Evolutionary conservation across 2,888 invertebrate species (phyloP).

Genomic region (Synanthedon formicaeformis): DNA sequence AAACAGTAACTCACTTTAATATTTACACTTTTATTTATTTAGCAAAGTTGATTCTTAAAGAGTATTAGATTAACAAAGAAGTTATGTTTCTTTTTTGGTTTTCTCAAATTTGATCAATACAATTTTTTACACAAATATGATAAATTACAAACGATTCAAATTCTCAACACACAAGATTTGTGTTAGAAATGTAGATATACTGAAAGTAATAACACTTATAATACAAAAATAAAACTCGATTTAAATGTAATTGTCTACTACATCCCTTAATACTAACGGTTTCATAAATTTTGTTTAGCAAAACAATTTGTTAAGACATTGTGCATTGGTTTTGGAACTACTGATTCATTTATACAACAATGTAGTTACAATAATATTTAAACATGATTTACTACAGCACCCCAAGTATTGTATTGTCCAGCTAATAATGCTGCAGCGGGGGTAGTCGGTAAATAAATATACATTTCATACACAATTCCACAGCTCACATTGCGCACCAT

Average conservation of each 20-base stretch:
- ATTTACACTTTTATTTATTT: no score
- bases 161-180: not conserved
- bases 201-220: not conserved
- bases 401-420: constrained; percentile 55
- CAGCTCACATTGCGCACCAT: constrained; percentile 69
- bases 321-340: constrained; percentile 48
- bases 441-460: constrained; percentile 49
- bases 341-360: constrained; percentile 43
- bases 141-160: no score
- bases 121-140: not conserved
- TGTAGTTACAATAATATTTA: constrained; percentile 25
- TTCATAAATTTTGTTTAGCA: constrained; percentile 33
- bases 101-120: no score
- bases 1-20: not conserved
- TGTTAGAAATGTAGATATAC: not conserved
- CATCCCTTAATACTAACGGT: not conserved
- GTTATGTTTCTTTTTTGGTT: no score
- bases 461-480: constrained; percentile 62
- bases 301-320: constrained; percentile 20
- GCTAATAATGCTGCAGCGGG: constrained; percentile 42
- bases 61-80: no score
- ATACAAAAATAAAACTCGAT: not conserved
- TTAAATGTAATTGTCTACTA: not conserved
- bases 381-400: constrained; percentile 65
- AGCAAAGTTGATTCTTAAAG: no score